Conservation (phyloP, 23 tunicate genomes). For the Trididemnum miniatum region DNA sequence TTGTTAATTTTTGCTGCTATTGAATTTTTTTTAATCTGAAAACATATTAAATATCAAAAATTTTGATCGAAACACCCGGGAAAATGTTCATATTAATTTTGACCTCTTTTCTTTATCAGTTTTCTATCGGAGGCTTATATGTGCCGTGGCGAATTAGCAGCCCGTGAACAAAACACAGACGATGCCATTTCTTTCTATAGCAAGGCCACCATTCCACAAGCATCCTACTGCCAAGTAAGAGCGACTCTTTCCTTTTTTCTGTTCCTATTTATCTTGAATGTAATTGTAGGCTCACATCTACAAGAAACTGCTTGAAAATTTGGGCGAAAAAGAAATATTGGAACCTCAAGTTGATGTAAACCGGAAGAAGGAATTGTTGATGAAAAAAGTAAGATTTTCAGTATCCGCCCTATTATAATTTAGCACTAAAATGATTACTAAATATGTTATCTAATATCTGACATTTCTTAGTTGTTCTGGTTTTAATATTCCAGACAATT, state of each 20-base stretch:
- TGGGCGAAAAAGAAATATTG: conserved; percentile 1
- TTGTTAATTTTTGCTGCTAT: too few relatives aligned
- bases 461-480: too few relatives aligned
- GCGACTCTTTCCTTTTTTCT: not conserved
- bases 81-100: too few relatives aligned
- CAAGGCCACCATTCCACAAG: conserved; percentile 84
- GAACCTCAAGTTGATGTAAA: conserved; percentile 20
- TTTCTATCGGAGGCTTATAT: conserved; percentile 75
- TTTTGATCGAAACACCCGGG: too few relatives aligned
- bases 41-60: too few relatives aligned
- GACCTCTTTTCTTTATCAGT: too few relatives aligned
- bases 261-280: not conserved
- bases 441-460: too few relatives aligned
- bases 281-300: conserved; percentile 72
- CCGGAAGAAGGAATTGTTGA: conserved; percentile 15
- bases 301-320: conserved; percentile 55
- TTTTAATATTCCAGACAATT: too few relatives aligned
- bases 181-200: conserved; percentile 70
- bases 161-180: conserved; percentile 51
- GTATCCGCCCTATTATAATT: too few relatives aligned
- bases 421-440: too few relatives aligned
- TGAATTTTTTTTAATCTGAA: too few relatives aligned
- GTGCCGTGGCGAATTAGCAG: conserved; percentile 87
- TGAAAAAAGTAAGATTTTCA: conserved; percentile 61
- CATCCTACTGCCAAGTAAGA: conserved; percentile 77